Evolutionary conservation across 2,797 vertebrate species (phyloP), one percentile per base, ranked within the genome.

Genomic region (Melanotaenia parkinsoni): DNA sequence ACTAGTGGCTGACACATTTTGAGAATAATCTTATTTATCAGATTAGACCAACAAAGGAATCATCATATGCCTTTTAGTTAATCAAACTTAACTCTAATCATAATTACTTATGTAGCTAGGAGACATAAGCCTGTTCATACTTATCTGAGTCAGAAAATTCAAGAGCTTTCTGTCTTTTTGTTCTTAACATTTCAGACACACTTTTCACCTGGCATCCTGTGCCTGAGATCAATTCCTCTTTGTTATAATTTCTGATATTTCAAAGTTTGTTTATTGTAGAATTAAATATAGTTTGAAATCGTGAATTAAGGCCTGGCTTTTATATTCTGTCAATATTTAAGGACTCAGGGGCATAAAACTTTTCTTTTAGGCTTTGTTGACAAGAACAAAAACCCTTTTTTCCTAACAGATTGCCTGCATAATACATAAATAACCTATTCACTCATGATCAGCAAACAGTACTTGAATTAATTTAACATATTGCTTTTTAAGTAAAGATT

Each of bases 401-500:
- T 76, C 38, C 18, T 0, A 77, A 53, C 69, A 82, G 61, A 82
- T 80, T 85, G 70, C 45, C 28, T 26, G 35, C 58, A 74, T 71
- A 74, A 79, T 58, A 64, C 35, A 32, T 58, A 62, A n/a, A 2
- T 59, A 45, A 1, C 5, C 43, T 20, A 54, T 66, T 57, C 30
- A 20, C 58, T 67, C 24, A 38, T 63, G 74, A 57, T 57, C 59
- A 75, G 67, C 63, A 64, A 69, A 80, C 67, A 40, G 47, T 33
- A 67, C 81, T 83, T 83, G 33, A 86, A 70, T 78, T 76, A 79
- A 90, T 77, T 61, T 60, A 77, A 79, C 81, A 83, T 84, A 84
- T 82, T 89, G 63, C 68, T 86, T 86, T 84, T 85, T 79, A 83
- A 82, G 74, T 62, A 11, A 79, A 58, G 35, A 67, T 69, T 84